These are phyloP conservation scores for Drosophila subobscura DNA, from an alignment of 1,140 invertebrate genomes.

Conservation along the genomic window DNA sequence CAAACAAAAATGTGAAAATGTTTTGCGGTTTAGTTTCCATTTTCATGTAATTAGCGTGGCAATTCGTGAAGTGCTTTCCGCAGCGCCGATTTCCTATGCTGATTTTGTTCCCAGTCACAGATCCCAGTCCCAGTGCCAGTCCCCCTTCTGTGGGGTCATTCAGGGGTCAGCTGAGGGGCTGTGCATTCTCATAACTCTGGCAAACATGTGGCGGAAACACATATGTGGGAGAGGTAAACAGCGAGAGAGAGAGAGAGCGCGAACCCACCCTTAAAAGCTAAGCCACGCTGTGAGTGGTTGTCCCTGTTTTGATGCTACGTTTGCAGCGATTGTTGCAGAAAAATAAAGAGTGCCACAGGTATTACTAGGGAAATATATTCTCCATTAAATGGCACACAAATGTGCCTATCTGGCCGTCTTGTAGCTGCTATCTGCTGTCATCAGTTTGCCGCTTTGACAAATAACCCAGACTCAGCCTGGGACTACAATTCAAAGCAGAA, in stretches of 20 bases:
- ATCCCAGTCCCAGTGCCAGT: constrained; percentile 2
- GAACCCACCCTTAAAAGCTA: no score
- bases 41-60: constrained; percentile 79
- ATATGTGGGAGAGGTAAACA: no score
- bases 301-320: no score
- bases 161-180: constrained; percentile 17
- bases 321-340: no score
- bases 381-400: no score
- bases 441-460: constrained; percentile 40
- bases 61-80: constrained; percentile 72
- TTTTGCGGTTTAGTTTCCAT: constrained; percentile 54
- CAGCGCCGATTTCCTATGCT: constrained; percentile 53
- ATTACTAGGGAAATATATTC: no score
- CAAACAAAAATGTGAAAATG: constrained; percentile 46
- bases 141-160: constrained; percentile 38
- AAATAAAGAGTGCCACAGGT: no score
- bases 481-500: constrained; percentile 41
- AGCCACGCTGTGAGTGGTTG: no score
- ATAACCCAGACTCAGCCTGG: constrained; percentile 34
- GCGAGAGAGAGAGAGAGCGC: no score
- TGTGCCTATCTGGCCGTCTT: constrained; percentile 1
- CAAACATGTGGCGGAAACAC: background rate
- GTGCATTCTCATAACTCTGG: constrained; percentile 35
- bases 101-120: constrained; percentile 42
- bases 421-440: background rate